phyloP scores from a whole-genome alignment of 2,113 vertebrate species.

The Ammospiza caudacuta region DNA sequence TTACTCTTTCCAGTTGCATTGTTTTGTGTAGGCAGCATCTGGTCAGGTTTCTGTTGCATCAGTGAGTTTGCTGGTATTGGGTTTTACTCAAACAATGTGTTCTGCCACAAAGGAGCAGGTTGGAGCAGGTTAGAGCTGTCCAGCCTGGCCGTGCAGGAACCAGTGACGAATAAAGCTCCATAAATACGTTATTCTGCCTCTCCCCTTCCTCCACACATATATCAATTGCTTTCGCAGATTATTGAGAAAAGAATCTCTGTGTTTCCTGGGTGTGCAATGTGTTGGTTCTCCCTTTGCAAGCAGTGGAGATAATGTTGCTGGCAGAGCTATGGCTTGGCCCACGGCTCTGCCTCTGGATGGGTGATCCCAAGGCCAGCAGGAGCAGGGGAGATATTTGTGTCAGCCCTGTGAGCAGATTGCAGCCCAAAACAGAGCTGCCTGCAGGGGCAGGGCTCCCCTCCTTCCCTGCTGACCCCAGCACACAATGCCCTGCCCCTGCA shows the following conservation, averaged over 20 bases:
- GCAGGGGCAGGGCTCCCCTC: background rate
- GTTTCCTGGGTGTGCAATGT: background rate
- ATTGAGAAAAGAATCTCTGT: background rate
- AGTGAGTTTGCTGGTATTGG: background rate
- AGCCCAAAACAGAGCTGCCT: background rate
- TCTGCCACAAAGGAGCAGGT: background rate
- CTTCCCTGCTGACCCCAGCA: too few relatives aligned
- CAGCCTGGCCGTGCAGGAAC: background rate
- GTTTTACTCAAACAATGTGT: background rate
- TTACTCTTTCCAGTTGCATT: background rate
- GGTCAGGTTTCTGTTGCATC: background rate
- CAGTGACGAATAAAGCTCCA: background rate
- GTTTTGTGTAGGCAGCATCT: background rate
- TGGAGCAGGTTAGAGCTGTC: background rate
- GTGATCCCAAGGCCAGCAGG: background rate
- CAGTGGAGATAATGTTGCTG: background rate
- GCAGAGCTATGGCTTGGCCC: rapidly evolving
- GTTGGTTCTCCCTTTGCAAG: slow-evolving; percentile 9
- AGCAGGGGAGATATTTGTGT: background rate
- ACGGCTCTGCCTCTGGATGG: background rate
- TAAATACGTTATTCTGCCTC: slow-evolving; percentile 13
- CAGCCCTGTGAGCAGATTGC: background rate
- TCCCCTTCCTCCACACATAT: background rate
- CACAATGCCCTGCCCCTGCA: background rate
- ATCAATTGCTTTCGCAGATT: background rate